phyloP scores from a whole-genome alignment of 2,888 invertebrate genomes.

The Mythimna pallens region DNA sequence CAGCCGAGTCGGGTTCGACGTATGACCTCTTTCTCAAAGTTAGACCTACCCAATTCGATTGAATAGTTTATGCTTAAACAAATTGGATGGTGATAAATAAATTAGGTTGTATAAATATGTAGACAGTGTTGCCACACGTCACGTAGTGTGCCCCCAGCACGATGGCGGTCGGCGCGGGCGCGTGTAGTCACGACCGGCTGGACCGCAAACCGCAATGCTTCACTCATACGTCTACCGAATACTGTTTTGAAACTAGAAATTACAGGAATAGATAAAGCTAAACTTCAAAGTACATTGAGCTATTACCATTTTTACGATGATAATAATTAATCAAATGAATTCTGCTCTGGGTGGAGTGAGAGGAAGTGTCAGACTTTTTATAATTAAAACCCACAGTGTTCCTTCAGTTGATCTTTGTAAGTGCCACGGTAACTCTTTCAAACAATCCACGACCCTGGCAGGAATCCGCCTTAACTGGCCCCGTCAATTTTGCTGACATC shows the following conservation, averaged over 20 bases:
- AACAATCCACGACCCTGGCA: not conserved
- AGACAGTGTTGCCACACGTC: constrained; percentile 23
- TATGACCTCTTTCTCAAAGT: no score
- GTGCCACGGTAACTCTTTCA: not conserved
- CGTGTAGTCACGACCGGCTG: constrained; percentile 36
- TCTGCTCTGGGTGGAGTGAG: not conserved
- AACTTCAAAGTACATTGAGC: not conserved
- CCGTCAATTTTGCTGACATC: no score
- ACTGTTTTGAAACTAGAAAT: constrained; percentile 33
- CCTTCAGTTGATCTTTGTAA: not conserved
- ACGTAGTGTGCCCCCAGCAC: constrained; percentile 43
- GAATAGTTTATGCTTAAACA: no score
- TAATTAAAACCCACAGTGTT: not conserved
- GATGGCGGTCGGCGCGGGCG: constrained; percentile 26
- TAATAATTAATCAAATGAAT: not conserved
- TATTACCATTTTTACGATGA: not conserved
- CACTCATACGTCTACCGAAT: constrained; percentile 58
- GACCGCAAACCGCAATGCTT: constrained; percentile 62
- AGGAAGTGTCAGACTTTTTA: not conserved
- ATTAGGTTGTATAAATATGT: constrained; percentile 14
- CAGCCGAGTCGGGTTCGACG: no score
- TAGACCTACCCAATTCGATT: no score
- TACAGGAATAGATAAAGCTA: not conserved
- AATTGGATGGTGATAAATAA: not conserved
- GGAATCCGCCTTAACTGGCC: no score